phyloP scores from a whole-genome alignment of 2,797 vertebrate genomes.

The Myotis planiceps region DNA sequence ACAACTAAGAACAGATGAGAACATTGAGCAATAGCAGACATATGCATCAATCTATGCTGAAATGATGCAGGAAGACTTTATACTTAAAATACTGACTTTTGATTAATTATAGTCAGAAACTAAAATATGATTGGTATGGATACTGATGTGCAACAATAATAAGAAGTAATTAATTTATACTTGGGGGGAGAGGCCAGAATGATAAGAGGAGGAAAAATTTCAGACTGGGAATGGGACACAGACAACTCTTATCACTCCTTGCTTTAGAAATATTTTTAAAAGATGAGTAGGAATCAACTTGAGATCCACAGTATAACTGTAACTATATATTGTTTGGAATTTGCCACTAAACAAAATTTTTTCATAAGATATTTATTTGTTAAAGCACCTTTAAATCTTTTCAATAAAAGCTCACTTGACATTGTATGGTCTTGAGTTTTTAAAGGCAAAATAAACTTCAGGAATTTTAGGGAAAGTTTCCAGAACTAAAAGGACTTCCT shows the following conservation, averaged over 20 bases:
- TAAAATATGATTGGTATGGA: background rate
- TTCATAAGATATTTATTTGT: background rate
- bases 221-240: background rate
- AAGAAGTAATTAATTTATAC: background rate
- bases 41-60: background rate
- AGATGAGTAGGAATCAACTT: background rate
- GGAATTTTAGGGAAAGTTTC: background rate
- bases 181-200: background rate
- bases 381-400: background rate
- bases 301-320: background rate
- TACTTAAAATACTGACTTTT: background rate
- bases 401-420: background rate
- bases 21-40: background rate
- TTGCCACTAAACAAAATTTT: background rate
- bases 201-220: background rate
- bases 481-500: background rate
- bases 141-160: background rate
- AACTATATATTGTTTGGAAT: background rate
- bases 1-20: background rate
- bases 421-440: background rate
- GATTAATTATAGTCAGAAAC: background rate
- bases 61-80: background rate
- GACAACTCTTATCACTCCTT: background rate
- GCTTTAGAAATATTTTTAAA: background rate
- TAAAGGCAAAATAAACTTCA: background rate